Conservation (phyloP, 2,113 vertebrate genomes). For the Halcyon senegalensis region DNA sequence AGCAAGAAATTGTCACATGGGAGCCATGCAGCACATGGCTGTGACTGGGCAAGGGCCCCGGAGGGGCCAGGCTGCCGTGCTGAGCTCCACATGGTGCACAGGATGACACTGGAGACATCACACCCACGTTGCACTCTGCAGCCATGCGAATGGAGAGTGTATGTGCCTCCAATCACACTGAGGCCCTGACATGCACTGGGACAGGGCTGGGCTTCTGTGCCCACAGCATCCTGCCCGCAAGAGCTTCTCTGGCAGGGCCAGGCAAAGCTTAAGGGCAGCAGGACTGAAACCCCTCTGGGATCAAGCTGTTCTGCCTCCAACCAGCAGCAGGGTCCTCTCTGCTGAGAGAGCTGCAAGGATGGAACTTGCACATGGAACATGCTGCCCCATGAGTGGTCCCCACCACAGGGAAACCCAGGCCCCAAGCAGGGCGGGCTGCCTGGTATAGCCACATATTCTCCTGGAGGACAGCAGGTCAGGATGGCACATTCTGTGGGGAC, state of each 20-base stretch:
- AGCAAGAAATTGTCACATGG: not conserved
- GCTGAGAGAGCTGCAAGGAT: no score
- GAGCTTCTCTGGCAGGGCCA: not conserved
- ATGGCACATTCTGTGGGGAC: not conserved
- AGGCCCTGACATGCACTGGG: not conserved
- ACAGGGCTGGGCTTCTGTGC: not conserved
- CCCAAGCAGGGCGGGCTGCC: not conserved
- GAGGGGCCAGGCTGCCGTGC: fast-evolving
- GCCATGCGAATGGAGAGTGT: fast-evolving
- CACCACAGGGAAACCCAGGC: not conserved
- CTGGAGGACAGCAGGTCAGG: not conserved
- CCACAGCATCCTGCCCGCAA: not conserved
- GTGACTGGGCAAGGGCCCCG: fast-evolving
- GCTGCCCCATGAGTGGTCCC: not conserved
- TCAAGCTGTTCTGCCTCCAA: not conserved
- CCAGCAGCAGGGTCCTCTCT: not conserved
- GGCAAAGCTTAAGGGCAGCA: not conserved
- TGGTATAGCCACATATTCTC: not conserved
- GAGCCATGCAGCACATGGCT: not conserved
- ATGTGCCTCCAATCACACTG: fast-evolving
- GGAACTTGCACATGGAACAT: no score
- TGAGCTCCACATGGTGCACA: fast-evolving
- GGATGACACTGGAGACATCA: not conserved
- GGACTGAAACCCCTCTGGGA: not conserved
- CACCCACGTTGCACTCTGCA: fast-evolving